phyloP scores from a whole-genome alignment of 2,113 vertebrate genomes.

The Ictalurus furcatus region DNA sequence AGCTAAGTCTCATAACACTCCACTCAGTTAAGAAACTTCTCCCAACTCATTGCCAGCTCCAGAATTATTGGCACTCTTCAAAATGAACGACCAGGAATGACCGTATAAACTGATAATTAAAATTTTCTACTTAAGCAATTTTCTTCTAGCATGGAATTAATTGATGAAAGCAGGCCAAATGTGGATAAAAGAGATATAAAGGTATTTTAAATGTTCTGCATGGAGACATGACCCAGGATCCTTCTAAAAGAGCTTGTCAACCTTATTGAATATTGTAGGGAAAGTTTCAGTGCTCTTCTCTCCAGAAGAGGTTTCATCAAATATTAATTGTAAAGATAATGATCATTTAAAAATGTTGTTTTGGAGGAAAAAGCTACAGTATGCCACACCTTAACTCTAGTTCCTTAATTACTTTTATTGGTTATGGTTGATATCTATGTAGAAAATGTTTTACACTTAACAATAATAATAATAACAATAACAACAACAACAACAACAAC shows the following conservation, averaged over 20 bases:
- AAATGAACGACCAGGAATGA: not conserved
- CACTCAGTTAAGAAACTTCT: not conserved
- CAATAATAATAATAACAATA: not conserved
- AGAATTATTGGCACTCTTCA: not conserved
- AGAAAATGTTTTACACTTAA: not conserved
- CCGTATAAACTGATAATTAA: not conserved
- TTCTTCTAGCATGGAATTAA: not conserved
- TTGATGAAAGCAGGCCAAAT: not conserved
- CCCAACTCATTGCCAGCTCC: not conserved
- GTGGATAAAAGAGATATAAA: not conserved
- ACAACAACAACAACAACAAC: not conserved
- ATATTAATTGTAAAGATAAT: slow-evolving; percentile 10
- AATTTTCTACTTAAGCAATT: not conserved
- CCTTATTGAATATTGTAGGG: not conserved
- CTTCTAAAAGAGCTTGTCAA: not conserved
- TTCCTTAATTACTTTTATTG: not conserved
- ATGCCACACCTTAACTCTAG: not conserved
- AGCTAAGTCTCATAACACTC: not conserved
- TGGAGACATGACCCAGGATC: not conserved
- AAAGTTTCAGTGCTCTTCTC: not conserved
- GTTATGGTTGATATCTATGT: not conserved
- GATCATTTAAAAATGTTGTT: not conserved
- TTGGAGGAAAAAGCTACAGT: not conserved
- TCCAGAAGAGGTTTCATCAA: not conserved
- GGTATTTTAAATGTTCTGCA: not conserved